Evolutionary conservation across 2,888 invertebrate genomes (phyloP).

Genomic region (Ametastegia equiseti): DNA sequence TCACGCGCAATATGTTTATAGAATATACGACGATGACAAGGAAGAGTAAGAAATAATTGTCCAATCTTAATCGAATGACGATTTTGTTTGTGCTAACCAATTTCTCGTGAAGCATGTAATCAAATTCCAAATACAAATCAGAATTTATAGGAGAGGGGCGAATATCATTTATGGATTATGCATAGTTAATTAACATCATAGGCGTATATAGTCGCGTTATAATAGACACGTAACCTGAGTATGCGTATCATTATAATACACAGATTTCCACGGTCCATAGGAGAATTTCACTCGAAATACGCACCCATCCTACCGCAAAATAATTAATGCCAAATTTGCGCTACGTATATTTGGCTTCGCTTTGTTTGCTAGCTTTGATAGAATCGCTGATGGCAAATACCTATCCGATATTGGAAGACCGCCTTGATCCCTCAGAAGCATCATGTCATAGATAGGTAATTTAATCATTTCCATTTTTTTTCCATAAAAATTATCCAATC

Average conservation of each 20-base stretch:
- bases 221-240: neutral
- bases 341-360: neutral
- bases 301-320: neutral
- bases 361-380: neutral
- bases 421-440: too few relatives aligned
- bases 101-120: neutral
- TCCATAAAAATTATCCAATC: too few relatives aligned
- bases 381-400: neutral
- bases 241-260: slow-evolving; percentile 19
- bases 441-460: too few relatives aligned
- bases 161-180: neutral
- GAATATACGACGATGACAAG: too few relatives aligned
- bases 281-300: neutral
- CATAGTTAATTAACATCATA: neutral
- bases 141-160: neutral
- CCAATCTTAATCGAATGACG: neutral
- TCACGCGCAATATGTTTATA: too few relatives aligned
- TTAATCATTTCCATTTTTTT: too few relatives aligned
- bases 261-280: neutral
- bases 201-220: neutral
- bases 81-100: neutral
- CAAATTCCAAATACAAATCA: neutral
- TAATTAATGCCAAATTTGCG: slow-evolving; percentile 11
- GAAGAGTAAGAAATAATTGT: too few relatives aligned
- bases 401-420: too few relatives aligned